Base-by-base conservation (phyloP, 2,888 invertebrate genomes). In the Drosophila pseudotalamancana region DNA sequence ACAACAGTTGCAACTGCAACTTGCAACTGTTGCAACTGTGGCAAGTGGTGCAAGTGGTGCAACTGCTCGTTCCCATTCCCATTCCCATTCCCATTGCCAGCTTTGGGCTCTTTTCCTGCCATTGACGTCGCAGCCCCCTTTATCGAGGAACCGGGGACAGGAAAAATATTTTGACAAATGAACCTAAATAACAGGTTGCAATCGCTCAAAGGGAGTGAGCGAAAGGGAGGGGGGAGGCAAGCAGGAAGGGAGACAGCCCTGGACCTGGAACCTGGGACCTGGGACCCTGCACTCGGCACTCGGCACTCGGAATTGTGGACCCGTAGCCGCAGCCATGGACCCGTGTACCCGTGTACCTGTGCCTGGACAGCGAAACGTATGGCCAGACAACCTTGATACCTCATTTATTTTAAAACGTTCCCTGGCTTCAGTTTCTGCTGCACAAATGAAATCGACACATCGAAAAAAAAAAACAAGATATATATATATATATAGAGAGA, bases 101-200 rank as follows among this genome's bases (percentile, higher is more conserved):
- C 67, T 59, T 65, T 72, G 37, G 72, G 53, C 62, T 43, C 72
- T 72, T 71, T 74, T 71, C 72, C 55, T 67, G 63, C 59, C 40
- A 35, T 49, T 21, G 42, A 40, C 32, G 48, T 54, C 27, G 21
- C 54, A 25, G 54, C 70, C 80, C 71, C 71, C 76, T 78, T 65
- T 71, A 77, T 84, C 59, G 67, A 87, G 68, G 43, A 57, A 59
- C 43, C 27, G 81, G 81, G 83, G 74, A 84, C 74, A 77, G 72
- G 87, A 87, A 87, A 88, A 77, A 88, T 89, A 90, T 90, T 92
- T 91, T 92, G 91, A 92, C 91, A 92, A 92, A 92, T 92, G 91
- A 92, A 90, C 81, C 89, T 84, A 91, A 92, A 92, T 92, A 92
- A 92, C 91, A 92, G 91, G 91, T 91, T 92, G 90, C 88, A 90